Base-by-base conservation (phyloP, 2,888 invertebrate genomes). In the Mechanitis messenoides region DNA sequence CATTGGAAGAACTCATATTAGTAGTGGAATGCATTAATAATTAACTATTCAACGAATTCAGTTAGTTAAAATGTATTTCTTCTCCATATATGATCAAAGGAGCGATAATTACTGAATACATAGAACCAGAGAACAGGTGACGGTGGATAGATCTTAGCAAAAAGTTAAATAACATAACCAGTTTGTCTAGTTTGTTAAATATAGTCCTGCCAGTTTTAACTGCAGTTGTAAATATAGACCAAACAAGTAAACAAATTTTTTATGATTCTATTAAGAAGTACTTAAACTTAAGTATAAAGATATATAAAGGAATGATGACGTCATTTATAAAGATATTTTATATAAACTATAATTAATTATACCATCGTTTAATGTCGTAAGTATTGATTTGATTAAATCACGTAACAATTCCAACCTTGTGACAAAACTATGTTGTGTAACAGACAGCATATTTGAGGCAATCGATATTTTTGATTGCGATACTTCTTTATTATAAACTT, bases 351-450 rank as follows among this genome's bases (percentile, higher is more conserved):
- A 50, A 50, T 9, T 31, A 50, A 50, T 31, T 31, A 31, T 11
- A 3, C 47, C 20, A 20, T 6, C 2, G n/a, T 6, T 47, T n/a
- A 3, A n/a, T 28, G 50, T 50, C 31, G 50, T 50, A 50, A 59
- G 46, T 33, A 60, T 55, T 54, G 58, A 72, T 68, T 72, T 64
- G 74, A 73, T 75, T 72, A 71, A 71, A 74, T 78, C 77, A 79
- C 76, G 77, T 81, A 82, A 83, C 75, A 68, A 65, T 45, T 58
- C 68, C 74, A 77, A 76, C 80, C 80, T 71, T 64, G 70, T 70
- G 72, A 70, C 72, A 71, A 72, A 71, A 65, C 62, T 55, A 57
- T 71, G 56, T 70, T 76, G 70, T 69, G 73, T 71, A 75, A 76
- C 66, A 61, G 66, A 64, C 64, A 55, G 63, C 60, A 67, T 71